phyloP scores from a whole-genome alignment of 2,797 vertebrate genomes.

The Diplodus puntazzo region DNA sequence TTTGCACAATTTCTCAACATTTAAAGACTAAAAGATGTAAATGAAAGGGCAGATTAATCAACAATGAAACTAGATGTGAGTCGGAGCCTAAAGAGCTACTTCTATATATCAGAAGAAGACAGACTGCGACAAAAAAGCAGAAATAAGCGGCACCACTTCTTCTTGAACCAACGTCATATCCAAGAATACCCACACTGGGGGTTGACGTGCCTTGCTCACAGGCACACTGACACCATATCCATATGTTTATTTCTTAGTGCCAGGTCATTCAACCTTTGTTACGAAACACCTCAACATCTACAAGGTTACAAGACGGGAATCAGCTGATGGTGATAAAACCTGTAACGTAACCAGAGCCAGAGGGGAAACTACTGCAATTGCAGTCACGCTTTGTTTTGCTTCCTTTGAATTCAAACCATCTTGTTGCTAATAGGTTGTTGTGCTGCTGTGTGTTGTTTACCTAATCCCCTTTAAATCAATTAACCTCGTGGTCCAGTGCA shows the following conservation, averaged over 20 bases:
- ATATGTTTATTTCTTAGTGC: neutral
- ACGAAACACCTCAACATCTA: slow-evolving; percentile 4
- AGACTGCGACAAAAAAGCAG: neutral
- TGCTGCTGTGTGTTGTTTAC: neutral
- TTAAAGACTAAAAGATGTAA: too few relatives aligned
- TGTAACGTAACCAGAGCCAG: neutral
- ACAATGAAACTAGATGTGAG: too few relatives aligned
- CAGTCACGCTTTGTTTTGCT: neutral
- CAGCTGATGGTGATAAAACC: slow-evolving; percentile 5
- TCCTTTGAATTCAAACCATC: neutral
- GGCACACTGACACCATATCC: neutral
- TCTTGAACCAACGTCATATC: neutral
- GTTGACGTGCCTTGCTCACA: neutral
- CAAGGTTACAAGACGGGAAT: neutral
- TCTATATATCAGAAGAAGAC: neutral
- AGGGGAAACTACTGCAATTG: too few relatives aligned
- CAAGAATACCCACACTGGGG: too few relatives aligned
- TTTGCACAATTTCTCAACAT: too few relatives aligned
- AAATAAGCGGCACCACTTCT: neutral
- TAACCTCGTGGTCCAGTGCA: neutral
- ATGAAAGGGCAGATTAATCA: too few relatives aligned
- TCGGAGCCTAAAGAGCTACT: too few relatives aligned
- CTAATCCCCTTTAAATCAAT: neutral
- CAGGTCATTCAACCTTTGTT: neutral
- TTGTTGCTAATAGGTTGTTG: neutral